These are phyloP conservation scores for Hylaea fasciaria DNA, from an alignment of 2,888 invertebrate genomes.

Conservation along the genomic window DNA sequence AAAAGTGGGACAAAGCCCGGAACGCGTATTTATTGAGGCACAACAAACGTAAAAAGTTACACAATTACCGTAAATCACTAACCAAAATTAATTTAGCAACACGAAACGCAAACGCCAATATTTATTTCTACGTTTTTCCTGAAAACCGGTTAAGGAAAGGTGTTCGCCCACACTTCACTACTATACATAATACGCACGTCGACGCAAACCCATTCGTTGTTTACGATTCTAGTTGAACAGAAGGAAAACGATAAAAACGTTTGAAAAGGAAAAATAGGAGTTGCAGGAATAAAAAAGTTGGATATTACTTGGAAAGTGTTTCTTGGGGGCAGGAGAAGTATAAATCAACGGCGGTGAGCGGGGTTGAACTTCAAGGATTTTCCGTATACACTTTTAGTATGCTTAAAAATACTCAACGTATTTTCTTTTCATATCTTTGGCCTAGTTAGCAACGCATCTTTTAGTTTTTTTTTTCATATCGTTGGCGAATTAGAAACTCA, in stretches of 20 bases:
- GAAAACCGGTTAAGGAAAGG: slow-evolving; percentile 45
- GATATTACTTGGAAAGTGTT: slow-evolving; percentile 32
- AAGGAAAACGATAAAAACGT: slow-evolving; percentile 57
- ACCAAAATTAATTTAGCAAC: slow-evolving; percentile 33
- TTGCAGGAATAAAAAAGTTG: slow-evolving; percentile 37
- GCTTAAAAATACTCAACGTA: background rate
- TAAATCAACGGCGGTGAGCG: slow-evolving; percentile 16
- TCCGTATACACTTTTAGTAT: background rate
- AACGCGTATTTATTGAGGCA: slow-evolving; percentile 26
- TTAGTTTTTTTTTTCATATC: no score
- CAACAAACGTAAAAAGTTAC: slow-evolving; percentile 29
- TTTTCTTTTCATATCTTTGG: no score
- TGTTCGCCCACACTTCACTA: slow-evolving; percentile 37
- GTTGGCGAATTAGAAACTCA: no score
- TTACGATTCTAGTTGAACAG: slow-evolving; percentile 56
- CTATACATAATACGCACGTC: slow-evolving; percentile 9
- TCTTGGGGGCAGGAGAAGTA: slow-evolving; percentile 8
- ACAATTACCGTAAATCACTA: slow-evolving; percentile 29
- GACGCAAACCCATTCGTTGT: slow-evolving; percentile 52
- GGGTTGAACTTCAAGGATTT: slow-evolving; percentile 1
- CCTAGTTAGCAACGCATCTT: no score
- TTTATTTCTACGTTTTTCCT: slow-evolving; percentile 38
- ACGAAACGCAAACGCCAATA: slow-evolving; percentile 30
- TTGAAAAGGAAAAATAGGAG: slow-evolving; percentile 47
- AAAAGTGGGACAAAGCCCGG: slow-evolving; percentile 22